Percentiles rank a stretch among this genome's conserved stretches.
Evolutionary conservation across 2,888 invertebrate genomes (phyloP).

Genomic region (Drosophila bunnanda): DNA sequence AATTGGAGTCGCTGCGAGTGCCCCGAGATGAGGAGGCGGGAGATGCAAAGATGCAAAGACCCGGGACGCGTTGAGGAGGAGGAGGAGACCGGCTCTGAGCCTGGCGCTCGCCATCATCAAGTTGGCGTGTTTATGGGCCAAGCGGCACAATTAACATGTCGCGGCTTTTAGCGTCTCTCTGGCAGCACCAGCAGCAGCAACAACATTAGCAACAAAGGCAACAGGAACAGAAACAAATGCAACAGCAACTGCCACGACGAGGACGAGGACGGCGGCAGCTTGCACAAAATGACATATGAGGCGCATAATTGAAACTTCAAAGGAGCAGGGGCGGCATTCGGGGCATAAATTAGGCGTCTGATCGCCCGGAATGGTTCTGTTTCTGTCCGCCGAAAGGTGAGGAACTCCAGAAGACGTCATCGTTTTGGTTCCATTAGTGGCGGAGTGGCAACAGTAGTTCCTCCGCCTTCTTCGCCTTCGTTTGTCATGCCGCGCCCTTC

Average conservation of each 20-base stretch:
- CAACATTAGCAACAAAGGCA: constrained; percentile 16
- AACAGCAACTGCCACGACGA: constrained; percentile 10
- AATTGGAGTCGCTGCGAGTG: constrained; percentile 7
- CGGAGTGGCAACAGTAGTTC: constrained; percentile 46
- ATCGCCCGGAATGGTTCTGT: constrained; percentile 59
- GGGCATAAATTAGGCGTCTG: constrained; percentile 77
- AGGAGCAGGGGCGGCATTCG: constrained; percentile 73
- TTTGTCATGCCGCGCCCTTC: constrained; percentile 67
- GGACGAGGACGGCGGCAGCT: constrained; percentile 53
- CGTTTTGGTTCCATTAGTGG: constrained; percentile 72
- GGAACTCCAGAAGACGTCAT: constrained; percentile 52
- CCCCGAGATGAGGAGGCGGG: not conserved
- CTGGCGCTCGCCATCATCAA: constrained; percentile 82
- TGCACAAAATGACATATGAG: constrained; percentile 81
- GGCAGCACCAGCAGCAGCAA: constrained; percentile 16
- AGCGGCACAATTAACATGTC: constrained; percentile 82
- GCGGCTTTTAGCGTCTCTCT: constrained; percentile 77
- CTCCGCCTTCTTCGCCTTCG: constrained; percentile 23
- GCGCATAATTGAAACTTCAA: constrained; percentile 82
- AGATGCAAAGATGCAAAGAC: not conserved
- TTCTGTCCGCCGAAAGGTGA: constrained; percentile 47
- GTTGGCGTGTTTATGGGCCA: constrained; percentile 81
- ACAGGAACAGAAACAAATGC: constrained; percentile 13
- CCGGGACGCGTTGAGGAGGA: not conserved
- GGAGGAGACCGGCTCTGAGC: constrained; percentile 48